Evolutionary conservation across 2,888 invertebrate genomes (phyloP), one percentile per base, ranked within the genome.

Genomic region (Lutraria lutraria): DNA sequence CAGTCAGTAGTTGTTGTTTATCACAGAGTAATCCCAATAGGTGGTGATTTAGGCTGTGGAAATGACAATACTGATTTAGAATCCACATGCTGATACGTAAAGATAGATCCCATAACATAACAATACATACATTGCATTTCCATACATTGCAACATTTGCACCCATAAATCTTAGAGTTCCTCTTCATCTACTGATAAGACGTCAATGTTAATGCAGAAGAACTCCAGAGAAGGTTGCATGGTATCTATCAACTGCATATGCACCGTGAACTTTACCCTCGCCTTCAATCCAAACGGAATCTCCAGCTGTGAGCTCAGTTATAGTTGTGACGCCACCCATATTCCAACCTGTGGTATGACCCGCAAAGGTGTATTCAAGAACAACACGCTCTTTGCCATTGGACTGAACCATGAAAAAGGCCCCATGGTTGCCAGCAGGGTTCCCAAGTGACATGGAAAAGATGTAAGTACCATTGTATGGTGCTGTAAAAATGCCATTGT

Each of bases 301-400:
- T 12, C 56, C 85, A 6, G 25, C 80, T 29, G 15, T 25, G 13
- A 85, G 80, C n/a, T 53, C 21, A 12, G 60, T 56, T 8, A 80
- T 56, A 16, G 85, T 80, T 0, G 80, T 56, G 15, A 56, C n/a
- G 0, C 85, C 85, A 16, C 79, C 86, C 16, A 81, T 81, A 82
- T 86, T 81, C 86, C 86, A 86, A 13, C 86, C 86, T n/a, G 68
- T n/a, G 1, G 86, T 86, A 25, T 86, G 81, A n/a, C 86, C 81
- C 6, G 81, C 82, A 31, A 86, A 53, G 21, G 53, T 82, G 21
- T 81, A 86, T n/a, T 29, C 86, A 13, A 86, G 81, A 16, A 29
- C 76, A 53, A 72, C 60, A 2, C 72, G 4, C 54, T 86, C 82
- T 25, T 72, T 81, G 31, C 54, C 82, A 68, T 72, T 15, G 4